These are phyloP conservation scores for Microtus obscurus DNA, from an alignment of 2,797 vertebrate genomes.

Conservation along the genomic window DNA sequence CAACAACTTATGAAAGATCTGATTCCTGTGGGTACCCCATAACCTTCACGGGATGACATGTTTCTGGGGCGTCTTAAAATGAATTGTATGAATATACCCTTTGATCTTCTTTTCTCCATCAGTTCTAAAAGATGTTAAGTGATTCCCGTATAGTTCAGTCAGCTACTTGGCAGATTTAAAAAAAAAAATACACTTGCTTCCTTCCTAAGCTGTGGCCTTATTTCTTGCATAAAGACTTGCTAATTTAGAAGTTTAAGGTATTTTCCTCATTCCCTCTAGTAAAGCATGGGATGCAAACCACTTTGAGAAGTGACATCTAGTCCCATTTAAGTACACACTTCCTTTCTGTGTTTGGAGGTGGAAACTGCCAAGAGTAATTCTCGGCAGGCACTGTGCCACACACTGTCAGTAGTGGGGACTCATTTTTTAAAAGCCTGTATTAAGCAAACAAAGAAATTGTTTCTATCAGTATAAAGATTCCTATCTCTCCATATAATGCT, in stretches of 20 bases:
- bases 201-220: background rate
- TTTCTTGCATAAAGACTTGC: conserved; percentile 28
- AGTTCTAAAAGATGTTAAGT: conserved; percentile 57
- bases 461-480: background rate
- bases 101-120: conserved; percentile 30
- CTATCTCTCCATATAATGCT: background rate
- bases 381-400: background rate
- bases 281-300: background rate
- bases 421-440: background rate
- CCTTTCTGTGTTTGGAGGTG: background rate
- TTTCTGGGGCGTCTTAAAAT: background rate
- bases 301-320: background rate
- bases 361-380: background rate
- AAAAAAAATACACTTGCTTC: conserved; percentile 18
- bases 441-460: conserved; percentile 27
- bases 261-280: conserved; percentile 6
- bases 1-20: conserved; percentile 5
- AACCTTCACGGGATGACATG: background rate
- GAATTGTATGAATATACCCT: background rate
- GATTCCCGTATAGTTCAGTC: background rate
- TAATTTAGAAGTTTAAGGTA: conserved; percentile 22
- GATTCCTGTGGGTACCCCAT: background rate
- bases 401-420: background rate
- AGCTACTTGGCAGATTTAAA: background rate
- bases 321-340: background rate